Conservation (phyloP, 1,140 invertebrate species). For the Aradophagus sp. region DNA sequence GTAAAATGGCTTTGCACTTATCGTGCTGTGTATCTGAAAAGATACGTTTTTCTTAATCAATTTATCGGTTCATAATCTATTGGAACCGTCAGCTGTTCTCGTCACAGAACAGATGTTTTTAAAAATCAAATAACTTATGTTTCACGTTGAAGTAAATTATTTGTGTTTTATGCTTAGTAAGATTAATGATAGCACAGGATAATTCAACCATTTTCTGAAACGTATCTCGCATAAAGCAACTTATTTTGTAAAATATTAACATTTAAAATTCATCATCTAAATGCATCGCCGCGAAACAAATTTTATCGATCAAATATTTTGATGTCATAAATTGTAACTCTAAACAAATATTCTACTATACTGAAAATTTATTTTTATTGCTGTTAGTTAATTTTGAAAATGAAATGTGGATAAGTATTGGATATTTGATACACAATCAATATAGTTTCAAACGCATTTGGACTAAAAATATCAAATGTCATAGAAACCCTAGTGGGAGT, state of each 20-base stretch:
- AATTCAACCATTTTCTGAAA: too few species aligned
- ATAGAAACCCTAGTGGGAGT: conserved; percentile 37
- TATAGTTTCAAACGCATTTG: conserved; percentile 26
- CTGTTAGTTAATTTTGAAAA: too few species aligned
- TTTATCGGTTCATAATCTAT: conserved; percentile 33
- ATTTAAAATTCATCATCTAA: too few species aligned
- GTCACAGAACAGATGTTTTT: conserved; percentile 41
- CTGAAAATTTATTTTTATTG: too few species aligned
- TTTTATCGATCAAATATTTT: too few species aligned
- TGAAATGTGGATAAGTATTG: conserved; percentile 3
- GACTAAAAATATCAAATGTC: conserved; percentile 48
- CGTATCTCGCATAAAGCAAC: too few species aligned
- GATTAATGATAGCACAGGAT: neutral
- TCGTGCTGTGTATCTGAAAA: conserved; percentile 20
- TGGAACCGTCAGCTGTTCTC: conserved; percentile 36
- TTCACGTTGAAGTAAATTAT: conserved; percentile 7
- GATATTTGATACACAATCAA: conserved; percentile 16
- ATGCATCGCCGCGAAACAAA: too few species aligned
- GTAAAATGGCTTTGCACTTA: conserved; percentile 18
- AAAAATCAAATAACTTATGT: conserved; percentile 22
- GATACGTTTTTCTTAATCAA: conserved; percentile 29
- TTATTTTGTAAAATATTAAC: too few species aligned
- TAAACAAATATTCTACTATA: too few species aligned
- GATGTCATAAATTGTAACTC: too few species aligned
- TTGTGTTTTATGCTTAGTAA: neutral